Evolutionary conservation across 2,888 invertebrate genomes (phyloP), one percentile per base, ranked within the genome.

Genomic region (Cacoxenus indagator): DNA sequence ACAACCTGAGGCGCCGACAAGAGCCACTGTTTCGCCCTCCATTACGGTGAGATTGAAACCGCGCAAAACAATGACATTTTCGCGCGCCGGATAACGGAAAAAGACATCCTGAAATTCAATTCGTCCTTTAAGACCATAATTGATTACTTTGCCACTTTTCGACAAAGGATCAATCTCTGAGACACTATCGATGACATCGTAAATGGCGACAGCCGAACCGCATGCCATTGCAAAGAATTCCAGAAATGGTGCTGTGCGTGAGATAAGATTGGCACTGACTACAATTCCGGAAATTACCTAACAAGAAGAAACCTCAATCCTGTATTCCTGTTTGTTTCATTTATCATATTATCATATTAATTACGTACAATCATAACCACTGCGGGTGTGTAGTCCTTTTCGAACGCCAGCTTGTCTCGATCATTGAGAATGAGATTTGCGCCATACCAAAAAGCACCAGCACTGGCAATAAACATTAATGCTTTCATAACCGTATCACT

Each of bases 401-500:
- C 82, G 0, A 91, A 91, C 4, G 85, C 78, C 0, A 85, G 87
- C 57, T 90, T 89, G 0, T 88, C 86, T 11, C 92, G 89, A 83
- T 92, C 91, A 0, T 91, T 90, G 48, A 94, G 79, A 65, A 94
- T 92, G 19, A 95, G 89, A 62, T 90, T 90, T 0, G 93, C 92
- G 0, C 95, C 95, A 82, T 94, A 95, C 93, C 94, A 95, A 86
- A 95, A 95, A 0, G 93, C 91, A 0, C 93, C 87, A 0, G 93
- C 91, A 79, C 93, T 93, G 9, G 92, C 91, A 31, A 91, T 89
- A 82, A 93, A 94, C 65, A 93, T 91, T 73, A 94, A 91, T 61
- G 93, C 89, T 92, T 93, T 93, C 91, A 93, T 91, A 0, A 93
- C 84, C 0, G 91, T 93, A 66, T 92, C 92, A 24, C 93, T 93